These are phyloP conservation scores for Druceiella hillmani DNA, from an alignment of 2,888 invertebrate species.

Conservation along the genomic window DNA sequence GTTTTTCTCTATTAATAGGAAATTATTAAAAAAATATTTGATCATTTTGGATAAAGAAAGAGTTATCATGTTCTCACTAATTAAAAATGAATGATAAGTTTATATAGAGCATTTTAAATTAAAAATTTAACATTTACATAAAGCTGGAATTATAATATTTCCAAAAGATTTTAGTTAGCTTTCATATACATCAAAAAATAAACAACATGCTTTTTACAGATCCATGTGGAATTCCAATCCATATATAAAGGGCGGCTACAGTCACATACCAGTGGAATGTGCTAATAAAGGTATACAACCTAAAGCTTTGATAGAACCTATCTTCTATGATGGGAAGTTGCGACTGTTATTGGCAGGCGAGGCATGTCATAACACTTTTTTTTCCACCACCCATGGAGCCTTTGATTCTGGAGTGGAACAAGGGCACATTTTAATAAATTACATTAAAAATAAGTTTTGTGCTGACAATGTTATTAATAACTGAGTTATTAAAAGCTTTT, in stretches of 20 bases:
- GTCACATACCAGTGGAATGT: slow-evolving; percentile 48
- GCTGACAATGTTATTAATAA: no score
- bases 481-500: no score
- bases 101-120: no score
- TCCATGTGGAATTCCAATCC: slow-evolving; percentile 53
- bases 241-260: slow-evolving; percentile 54
- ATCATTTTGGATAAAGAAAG: no score
- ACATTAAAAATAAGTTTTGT: no score
- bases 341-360: slow-evolving; percentile 60
- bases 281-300: slow-evolving; percentile 38
- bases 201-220: slow-evolving; percentile 29
- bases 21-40: no score
- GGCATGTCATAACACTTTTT: slow-evolving; percentile 52
- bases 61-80: no score
- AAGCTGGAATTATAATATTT: no score
- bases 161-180: no score
- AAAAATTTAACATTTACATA: no score
- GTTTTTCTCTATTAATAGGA: no score
- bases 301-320: slow-evolving; percentile 36
- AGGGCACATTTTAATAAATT: slow-evolving; percentile 36
- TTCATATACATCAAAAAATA: slow-evolving; percentile 5
- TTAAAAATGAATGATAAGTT: no score
- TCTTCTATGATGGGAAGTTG: slow-evolving; percentile 35
- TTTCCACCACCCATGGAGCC: slow-evolving; percentile 65
- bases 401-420: slow-evolving; percentile 53